Conservation (phyloP, 2,888 invertebrate genomes). For the Prosapia bicincta region DNA sequence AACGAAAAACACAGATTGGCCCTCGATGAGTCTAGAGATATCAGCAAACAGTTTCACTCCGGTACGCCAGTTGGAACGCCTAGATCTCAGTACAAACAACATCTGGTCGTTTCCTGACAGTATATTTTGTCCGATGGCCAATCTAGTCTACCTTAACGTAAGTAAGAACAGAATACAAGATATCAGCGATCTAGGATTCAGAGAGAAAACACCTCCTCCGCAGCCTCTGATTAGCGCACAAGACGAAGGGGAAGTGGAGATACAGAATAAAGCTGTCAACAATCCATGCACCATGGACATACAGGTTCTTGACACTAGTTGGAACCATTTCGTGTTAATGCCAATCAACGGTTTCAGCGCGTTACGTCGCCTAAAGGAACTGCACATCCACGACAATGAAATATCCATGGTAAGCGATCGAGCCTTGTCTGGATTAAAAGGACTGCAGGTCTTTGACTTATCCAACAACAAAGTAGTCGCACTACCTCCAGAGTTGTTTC, state of each 20-base stretch:
- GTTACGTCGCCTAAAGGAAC: conserved; percentile 69
- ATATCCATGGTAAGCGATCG: conserved; percentile 84
- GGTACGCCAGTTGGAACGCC: conserved; percentile 69
- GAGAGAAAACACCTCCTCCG: conserved; percentile 61
- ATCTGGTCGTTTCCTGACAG: conserved; percentile 86
- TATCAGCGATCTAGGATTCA: conserved; percentile 79
- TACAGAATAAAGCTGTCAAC: conserved; percentile 31
- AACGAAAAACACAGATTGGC: conserved; percentile 82
- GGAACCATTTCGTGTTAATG: conserved; percentile 79
- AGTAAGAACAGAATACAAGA: conserved; percentile 86
- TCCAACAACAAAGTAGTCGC: conserved; percentile 88
- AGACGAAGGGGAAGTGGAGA: conserved; percentile 48
- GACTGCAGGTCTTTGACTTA: conserved; percentile 80
- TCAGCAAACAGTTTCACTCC: conserved; percentile 73
- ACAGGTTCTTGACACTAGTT: conserved; percentile 77
- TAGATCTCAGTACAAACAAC: conserved; percentile 84
- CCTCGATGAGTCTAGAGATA: conserved; percentile 78
- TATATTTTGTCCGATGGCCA: conserved; percentile 77
- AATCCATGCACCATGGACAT: conserved; percentile 68
- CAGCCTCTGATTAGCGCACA: conserved; percentile 63
- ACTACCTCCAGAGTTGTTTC: conserved; percentile 80
- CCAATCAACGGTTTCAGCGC: conserved; percentile 80
- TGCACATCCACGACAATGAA: conserved; percentile 84
- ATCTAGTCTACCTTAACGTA: conserved; percentile 76
- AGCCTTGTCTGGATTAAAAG: conserved; percentile 75